phyloP scores from a whole-genome alignment of 2,888 invertebrate species.

The Coenonympha glycerion region DNA sequence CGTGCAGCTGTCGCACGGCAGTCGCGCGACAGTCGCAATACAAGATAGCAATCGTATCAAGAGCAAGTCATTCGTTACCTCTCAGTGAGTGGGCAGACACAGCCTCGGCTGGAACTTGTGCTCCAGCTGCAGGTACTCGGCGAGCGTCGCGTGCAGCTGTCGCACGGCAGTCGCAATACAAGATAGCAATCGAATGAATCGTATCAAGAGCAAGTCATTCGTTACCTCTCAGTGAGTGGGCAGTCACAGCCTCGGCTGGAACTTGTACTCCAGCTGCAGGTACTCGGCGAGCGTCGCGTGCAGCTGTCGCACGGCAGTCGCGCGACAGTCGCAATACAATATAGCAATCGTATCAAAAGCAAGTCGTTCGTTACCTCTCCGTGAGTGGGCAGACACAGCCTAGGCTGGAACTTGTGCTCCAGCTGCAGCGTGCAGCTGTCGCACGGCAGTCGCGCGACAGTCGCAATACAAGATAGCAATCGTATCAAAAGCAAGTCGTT shows the following conservation, averaged over 20 bases:
- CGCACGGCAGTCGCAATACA: conserved; percentile 36
- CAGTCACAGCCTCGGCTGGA: conserved; percentile 80
- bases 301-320: conserved; percentile 49
- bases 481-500: too few species aligned
- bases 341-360: too few species aligned
- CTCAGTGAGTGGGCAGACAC: conserved; percentile 77
- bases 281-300: conserved; percentile 80
- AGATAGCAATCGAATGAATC: too few species aligned
- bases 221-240: conserved; percentile 63
- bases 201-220: background rate
- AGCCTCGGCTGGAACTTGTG: conserved; percentile 82
- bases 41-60: too few species aligned
- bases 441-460: conserved; percentile 32
- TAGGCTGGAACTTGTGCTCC: conserved; percentile 83
- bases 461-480: too few species aligned
- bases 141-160: conserved; percentile 74
- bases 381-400: conserved; percentile 78
- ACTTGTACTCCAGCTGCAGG: conserved; percentile 81
- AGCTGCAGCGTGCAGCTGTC: conserved; percentile 75
- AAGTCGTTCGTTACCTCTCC: background rate
- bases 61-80: background rate
- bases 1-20: conserved; percentile 61
- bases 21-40: conserved; percentile 20
- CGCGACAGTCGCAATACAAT: conserved; percentile 17
- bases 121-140: conserved; percentile 82